phyloP scores from a whole-genome alignment of 2,888 invertebrate species.

The Epinotia nisella region DNA sequence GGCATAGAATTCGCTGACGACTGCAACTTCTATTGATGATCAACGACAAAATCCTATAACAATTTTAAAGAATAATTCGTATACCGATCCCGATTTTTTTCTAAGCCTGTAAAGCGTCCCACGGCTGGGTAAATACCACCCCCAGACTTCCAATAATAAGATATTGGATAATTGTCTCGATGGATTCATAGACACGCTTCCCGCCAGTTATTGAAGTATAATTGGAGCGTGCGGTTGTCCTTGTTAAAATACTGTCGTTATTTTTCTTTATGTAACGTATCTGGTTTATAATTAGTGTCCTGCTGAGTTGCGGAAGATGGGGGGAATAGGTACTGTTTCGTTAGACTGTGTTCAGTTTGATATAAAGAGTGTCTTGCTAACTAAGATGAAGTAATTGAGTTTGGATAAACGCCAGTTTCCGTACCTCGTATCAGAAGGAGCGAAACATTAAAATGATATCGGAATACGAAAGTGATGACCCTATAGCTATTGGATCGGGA shows the following conservation, averaged over 20 bases:
- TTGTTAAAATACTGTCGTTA: constrained; percentile 38
- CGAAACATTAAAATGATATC: too few species aligned
- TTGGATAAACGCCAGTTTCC: too few species aligned
- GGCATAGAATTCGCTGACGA: too few species aligned
- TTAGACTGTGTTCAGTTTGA: neutral
- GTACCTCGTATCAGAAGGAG: too few species aligned
- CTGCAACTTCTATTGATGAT: too few species aligned
- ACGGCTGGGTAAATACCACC: too few species aligned
- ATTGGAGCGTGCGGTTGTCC: constrained; percentile 42
- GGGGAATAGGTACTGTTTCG: constrained; percentile 1
- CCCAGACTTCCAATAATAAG: neutral
- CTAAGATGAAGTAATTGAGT: too few species aligned
- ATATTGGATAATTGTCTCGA: constrained; percentile 56
- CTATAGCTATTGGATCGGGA: too few species aligned
- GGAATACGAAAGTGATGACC: too few species aligned
- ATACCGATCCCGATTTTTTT: neutral
- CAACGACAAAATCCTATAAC: too few species aligned
- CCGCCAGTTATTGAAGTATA: constrained; percentile 47
- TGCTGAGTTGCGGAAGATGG: constrained; percentile 7
- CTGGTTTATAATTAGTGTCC: constrained; percentile 19
- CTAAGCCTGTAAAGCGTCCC: too few species aligned
- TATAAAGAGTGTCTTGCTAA: neutral
- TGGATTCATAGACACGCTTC: constrained; percentile 63
- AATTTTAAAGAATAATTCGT: neutral
- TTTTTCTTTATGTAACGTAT: constrained; percentile 26